phyloP scores from a whole-genome alignment of 2,888 invertebrate genomes.

The Epicampocera succincta region DNA sequence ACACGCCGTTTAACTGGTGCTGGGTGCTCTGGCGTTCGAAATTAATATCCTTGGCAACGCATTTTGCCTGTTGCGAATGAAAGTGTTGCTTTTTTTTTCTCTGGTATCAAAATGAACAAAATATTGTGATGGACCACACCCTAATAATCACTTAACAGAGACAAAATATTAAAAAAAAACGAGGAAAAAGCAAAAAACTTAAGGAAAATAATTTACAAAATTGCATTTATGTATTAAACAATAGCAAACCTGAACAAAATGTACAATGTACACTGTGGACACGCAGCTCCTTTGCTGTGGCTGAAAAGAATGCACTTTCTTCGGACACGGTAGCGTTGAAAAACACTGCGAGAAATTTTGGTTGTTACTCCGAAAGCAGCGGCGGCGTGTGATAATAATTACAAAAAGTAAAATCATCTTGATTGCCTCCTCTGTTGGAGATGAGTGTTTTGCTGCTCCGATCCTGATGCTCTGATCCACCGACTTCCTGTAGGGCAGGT shows the following conservation, averaged over 20 bases:
- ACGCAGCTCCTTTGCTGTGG: not conserved
- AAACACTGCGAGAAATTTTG: no score
- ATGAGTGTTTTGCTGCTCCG: no score
- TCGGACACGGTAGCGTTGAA: no score
- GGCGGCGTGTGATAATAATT: no score
- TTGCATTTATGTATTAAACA: constrained; percentile 62
- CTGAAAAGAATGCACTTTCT: not conserved
- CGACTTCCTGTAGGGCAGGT: no score
- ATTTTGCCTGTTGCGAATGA: constrained; percentile 54
- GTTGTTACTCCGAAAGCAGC: no score
- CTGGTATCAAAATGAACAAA: constrained; percentile 61
- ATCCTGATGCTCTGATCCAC: no score
- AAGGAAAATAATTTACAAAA: constrained; percentile 67
- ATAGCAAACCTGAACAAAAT: constrained; percentile 19
- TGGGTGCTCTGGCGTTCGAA: constrained; percentile 24
- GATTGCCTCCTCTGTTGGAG: no score
- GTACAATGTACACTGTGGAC: not conserved
- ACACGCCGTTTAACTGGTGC: not conserved
- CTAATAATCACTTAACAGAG: constrained; percentile 82
- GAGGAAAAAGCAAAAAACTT: constrained; percentile 69
- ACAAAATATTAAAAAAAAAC: constrained; percentile 69
- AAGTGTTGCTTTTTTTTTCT: constrained; percentile 27
- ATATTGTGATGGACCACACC: constrained; percentile 78
- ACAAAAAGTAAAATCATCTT: no score
- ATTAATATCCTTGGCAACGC: constrained; percentile 50